These are phyloP conservation scores for Drosophila ironensis DNA, from an alignment of 1,140 invertebrate genomes.

Conservation along the genomic window DNA sequence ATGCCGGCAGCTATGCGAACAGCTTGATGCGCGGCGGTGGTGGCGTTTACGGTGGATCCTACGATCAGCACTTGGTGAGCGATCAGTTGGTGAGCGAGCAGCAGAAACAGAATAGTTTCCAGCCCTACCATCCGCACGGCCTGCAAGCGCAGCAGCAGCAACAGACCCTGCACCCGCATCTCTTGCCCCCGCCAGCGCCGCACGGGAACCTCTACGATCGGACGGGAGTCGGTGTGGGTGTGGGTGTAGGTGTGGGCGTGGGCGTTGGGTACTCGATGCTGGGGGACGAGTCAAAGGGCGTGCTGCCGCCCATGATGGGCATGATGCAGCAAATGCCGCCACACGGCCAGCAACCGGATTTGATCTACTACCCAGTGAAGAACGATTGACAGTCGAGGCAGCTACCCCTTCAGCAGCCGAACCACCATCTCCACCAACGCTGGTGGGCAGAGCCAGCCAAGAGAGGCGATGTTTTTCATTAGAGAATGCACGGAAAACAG, in stretches of 20 bases:
- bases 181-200: constrained; percentile 64
- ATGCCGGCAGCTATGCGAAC: constrained; percentile 42
- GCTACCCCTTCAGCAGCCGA: constrained; percentile 35
- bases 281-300: constrained; percentile 66
- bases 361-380: constrained; percentile 81
- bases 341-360: constrained; percentile 65
- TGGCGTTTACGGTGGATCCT: constrained; percentile 63
- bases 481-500: constrained; percentile 38
- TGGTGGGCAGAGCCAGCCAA: constrained; percentile 73
- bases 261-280: constrained; percentile 68
- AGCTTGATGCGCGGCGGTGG: constrained; percentile 57
- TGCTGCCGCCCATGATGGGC: constrained; percentile 72
- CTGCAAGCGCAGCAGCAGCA: constrained; percentile 44
- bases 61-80: constrained; percentile 64
- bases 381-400: constrained; percentile 81
- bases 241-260: constrained; percentile 17
- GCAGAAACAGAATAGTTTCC: constrained; percentile 79
- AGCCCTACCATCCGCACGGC: constrained; percentile 70
- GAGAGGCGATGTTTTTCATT: constrained; percentile 81
- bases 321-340: constrained; percentile 81
- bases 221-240: constrained; percentile 50
- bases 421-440: constrained; percentile 64
- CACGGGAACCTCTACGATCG: constrained; percentile 63
- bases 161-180: constrained; percentile 55
- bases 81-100: constrained; percentile 70